Base-by-base conservation (phyloP, 2,888 invertebrate species). In the Formica aserva region DNA sequence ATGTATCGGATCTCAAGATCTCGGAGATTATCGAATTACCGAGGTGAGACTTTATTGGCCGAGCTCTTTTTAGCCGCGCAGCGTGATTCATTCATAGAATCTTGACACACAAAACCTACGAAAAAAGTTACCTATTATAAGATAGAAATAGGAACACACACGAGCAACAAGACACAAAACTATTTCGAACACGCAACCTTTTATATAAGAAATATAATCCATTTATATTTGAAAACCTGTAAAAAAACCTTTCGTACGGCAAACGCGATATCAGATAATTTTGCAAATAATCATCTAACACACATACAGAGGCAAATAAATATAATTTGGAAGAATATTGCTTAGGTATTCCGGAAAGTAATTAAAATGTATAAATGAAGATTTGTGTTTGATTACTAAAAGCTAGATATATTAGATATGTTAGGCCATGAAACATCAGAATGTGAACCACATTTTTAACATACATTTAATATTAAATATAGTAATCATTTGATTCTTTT, bases 101-200 rank as follows among this genome's bases (percentile, higher is more conserved):
- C 90, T 90, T 86, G 88, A 87, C 85, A 88, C 85, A 92, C 91
- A 93, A 93, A 92, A 90, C 82, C 78, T 83, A 85, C 83, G 90
- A 91, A 91, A 91, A 88, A 85, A 85, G 90, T 91, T 88, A 82
- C 84, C 89, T 86, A 92, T 93, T 93, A 92, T 92, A 77, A 66
- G 60, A 84, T 66, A 60, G 52, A 85, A 83, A 67, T 63, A 65
- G 57, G 55, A 55, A 57, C n/a, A 41, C 60, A 57, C 32, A 48
- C 60, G 38, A 72, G 66, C 66, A 80, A 67, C 48, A 74, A 85
- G 65, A 57, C 83, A 76, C 72, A 26, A 72, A 83, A 71, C 63
- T 77, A 62, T 82, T 80, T 45, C 22, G 15, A 38, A 60, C 29
- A n/a, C 26, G 26, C 22, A 84, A 84, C 41, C 26, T 82, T 29